phyloP scores from a whole-genome alignment of 1,140 invertebrate species.

The Achroia grisella region DNA sequence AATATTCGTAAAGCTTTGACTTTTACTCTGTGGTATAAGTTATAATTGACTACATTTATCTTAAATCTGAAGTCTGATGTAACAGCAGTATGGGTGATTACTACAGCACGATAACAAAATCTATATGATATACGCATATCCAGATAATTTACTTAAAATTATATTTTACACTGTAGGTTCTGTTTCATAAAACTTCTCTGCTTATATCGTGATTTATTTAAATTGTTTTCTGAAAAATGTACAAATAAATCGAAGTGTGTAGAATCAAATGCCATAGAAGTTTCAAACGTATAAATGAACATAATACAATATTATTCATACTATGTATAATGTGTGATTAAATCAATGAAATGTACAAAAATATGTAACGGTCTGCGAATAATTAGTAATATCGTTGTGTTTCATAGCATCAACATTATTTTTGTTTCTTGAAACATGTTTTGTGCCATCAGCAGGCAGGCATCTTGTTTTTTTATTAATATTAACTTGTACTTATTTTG shows the following conservation, averaged over 20 bases:
- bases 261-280: constrained; percentile 25
- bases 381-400: constrained; percentile 48
- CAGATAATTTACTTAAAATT: no score
- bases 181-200: no score
- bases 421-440: constrained; percentile 55
- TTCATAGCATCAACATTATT: constrained; percentile 33
- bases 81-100: no score
- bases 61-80: no score
- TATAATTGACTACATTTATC: no score
- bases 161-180: no score
- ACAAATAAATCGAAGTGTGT: constrained; percentile 21
- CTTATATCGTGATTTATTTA: no score
- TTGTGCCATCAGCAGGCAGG: constrained; percentile 61
- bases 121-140: no score
- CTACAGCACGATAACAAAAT: no score
- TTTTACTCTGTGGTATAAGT: no score
- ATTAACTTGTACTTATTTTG: constrained; percentile 61
- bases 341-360: constrained; percentile 54
- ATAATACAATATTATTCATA: background rate
- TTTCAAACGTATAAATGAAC: background rate
- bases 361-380: constrained; percentile 45
- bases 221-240: constrained; percentile 1
- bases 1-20: no score
- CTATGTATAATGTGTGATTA: constrained; percentile 28
- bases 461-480: constrained; percentile 42